Percentiles rank a stretch among this genome's conserved stretches.
These are phyloP conservation scores for Tamandua tetradactyla DNA, from an alignment of 2,797 vertebrate species.

Conservation along the genomic window DNA sequence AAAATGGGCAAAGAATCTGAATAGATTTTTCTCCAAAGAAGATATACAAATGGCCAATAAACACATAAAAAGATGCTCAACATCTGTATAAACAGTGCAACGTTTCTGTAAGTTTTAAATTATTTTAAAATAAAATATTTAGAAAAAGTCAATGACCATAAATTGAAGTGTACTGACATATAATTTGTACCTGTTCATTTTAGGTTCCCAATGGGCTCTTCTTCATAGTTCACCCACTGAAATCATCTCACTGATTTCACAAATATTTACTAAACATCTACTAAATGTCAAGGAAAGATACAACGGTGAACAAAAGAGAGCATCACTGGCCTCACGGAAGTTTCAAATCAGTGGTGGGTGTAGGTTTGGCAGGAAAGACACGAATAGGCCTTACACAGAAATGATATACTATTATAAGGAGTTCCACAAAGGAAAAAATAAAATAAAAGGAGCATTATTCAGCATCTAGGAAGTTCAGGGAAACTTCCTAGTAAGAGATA, in stretches of 20 bases:
- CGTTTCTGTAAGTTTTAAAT: neutral
- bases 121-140: conserved; percentile 25
- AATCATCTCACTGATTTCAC: neutral
- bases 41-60: neutral
- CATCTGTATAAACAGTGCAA: neutral
- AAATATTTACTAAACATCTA: neutral
- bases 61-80: neutral
- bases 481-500: neutral
- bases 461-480: neutral
- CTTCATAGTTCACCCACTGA: neutral
- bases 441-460: no score
- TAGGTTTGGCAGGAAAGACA: neutral
- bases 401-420: neutral
- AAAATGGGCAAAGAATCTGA: neutral
- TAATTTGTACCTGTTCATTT: neutral
- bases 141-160: neutral
- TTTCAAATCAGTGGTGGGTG: neutral
- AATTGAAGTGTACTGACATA: neutral
- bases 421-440: neutral
- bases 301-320: neutral
- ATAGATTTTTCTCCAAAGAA: neutral
- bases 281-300: neutral
- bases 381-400: neutral
- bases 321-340: neutral
- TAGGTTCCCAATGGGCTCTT: neutral